Evolutionary conservation across 2,797 vertebrate species (phyloP), one percentile per base, ranked within the genome.

Genomic region (Pristis pectinata): DNA sequence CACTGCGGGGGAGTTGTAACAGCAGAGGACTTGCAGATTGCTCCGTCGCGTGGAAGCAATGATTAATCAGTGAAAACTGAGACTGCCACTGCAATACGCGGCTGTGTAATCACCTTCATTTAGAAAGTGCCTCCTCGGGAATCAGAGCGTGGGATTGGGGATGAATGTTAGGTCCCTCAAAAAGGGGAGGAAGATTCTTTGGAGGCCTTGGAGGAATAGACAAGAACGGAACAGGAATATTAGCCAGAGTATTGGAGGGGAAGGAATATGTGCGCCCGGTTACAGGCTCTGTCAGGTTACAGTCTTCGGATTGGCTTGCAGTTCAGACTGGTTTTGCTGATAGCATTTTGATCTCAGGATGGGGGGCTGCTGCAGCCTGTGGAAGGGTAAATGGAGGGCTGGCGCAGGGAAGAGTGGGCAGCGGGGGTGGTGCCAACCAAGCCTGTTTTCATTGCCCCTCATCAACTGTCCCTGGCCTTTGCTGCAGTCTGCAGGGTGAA

Each of bases 271-370:
- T 2, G 9, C 17, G 37, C 85, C 59, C 61, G 85, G 59, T 89
- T 37, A 89, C 56, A 89, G 85, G 15, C 53, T 89, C 85, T 89
- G 59, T 61, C 85, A 89, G n/a, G 59, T 89, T n/a, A 64, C 85
- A 89, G 61, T 64, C n/a, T n/a, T 53, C 53, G 17, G 83, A 49
- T 87, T 53, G 53, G 13, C 11, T 30, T 64, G 17, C 8, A 37
- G 85, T 64, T 34, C 6, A 89, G 85, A 22, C 89, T 56, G 89
- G 85, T 89, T 61, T 61, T 89, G 59, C 61, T 89, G 85, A 64
- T 89, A 61, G 85, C 49, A 87, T n/a, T n/a, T 59, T 5, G 83
- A 87, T 53, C 34, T 15, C n/a, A 34, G 49, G 83, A 87, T 13
- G 30, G 6, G 2, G 83, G 83, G n/a, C 79, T 19, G 79, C 22